Evolutionary conservation across 2,797 vertebrate species (phyloP).

Genomic region (Hydrocynus forskahlii): DNA sequence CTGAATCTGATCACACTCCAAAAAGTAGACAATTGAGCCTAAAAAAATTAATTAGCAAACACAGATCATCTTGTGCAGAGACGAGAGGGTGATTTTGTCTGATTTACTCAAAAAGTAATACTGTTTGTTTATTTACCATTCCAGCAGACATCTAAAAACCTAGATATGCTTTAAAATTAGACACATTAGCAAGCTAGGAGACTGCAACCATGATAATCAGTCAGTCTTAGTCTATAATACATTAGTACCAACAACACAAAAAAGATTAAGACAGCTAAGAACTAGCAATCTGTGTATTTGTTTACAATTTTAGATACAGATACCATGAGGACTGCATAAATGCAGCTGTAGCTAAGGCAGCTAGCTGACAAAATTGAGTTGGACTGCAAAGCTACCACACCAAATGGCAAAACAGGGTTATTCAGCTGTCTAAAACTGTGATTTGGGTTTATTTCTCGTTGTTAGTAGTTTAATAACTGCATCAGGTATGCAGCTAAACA

Average conservation of each 20-base stretch:
- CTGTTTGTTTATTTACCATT: too few species aligned
- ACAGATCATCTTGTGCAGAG: too few species aligned
- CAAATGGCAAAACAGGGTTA: background rate
- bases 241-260: background rate
- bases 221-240: background rate
- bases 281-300: background rate
- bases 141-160: background rate
- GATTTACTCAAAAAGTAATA: too few species aligned
- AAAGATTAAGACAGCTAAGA: background rate
- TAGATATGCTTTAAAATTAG: background rate
- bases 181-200: background rate
- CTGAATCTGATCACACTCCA: too few species aligned
- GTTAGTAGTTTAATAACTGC: background rate
- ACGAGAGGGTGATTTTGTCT: too few species aligned
- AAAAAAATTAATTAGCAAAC: too few species aligned
- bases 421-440: too few species aligned
- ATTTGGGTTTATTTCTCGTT: background rate
- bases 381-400: background rate
- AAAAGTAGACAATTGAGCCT: too few species aligned
- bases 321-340: too few species aligned
- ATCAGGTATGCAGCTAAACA: background rate
- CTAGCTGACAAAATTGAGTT: background rate
- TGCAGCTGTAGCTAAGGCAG: background rate
- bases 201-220: background rate
- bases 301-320: background rate